A percentile compares a stretch with the other conserved stretches of the same genome.
phyloP scores from a whole-genome alignment of 2,113 vertebrate species.

The Leptobrachium leishanense region DNA sequence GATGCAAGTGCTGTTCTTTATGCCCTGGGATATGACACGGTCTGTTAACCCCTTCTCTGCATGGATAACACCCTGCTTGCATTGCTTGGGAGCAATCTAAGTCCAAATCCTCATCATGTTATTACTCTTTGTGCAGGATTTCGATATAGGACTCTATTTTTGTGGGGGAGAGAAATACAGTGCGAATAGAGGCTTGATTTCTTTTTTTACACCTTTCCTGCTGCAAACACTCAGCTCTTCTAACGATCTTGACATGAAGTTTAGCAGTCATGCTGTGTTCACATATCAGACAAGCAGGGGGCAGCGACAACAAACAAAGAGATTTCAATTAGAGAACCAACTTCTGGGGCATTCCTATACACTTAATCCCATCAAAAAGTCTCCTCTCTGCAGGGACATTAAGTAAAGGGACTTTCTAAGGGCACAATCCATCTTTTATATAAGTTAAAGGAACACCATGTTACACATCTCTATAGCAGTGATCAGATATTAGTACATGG shows the following conservation, averaged over 20 bases:
- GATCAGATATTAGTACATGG: not conserved
- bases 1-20: not conserved
- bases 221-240: conserved; percentile 27
- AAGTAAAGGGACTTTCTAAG: conserved; percentile 13
- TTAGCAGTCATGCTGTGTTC: conserved; percentile 41
- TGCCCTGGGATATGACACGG: conserved; percentile 25
- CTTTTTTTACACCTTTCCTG: conserved; percentile 1
- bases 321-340: conserved; percentile 42
- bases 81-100: conserved; percentile 53
- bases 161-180: conserved; percentile 12
- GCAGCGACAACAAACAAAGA: conserved; percentile 44
- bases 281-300: conserved; percentile 47
- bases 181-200: conserved; percentile 4
- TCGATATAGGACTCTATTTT: conserved; percentile 3
- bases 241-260: conserved; percentile 42
- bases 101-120: conserved; percentile 57
- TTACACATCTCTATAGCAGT: not conserved
- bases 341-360: conserved; percentile 16
- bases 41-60: conserved; percentile 32
- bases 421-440: not conserved
- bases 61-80: conserved; percentile 52
- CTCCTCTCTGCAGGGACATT: conserved; percentile 28
- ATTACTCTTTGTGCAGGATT: conserved; percentile 54
- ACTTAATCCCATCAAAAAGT: conserved; percentile 18
- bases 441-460: not conserved